phyloP scores from a whole-genome alignment of 1,140 invertebrate genomes.

The Ctenoplectra terminalis region DNA sequence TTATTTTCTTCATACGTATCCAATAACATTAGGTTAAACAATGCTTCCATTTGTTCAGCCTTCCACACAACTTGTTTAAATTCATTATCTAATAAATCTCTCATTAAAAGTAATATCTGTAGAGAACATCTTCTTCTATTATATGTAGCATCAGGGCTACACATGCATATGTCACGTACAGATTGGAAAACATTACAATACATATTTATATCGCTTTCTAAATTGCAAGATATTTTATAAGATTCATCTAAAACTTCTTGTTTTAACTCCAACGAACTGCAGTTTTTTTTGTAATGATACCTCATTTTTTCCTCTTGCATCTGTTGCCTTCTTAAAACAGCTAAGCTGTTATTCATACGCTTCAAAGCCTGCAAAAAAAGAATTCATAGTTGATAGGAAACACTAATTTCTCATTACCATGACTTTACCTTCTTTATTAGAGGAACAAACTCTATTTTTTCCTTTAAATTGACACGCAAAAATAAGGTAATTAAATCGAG shows the following conservation, averaged over 20 bases:
- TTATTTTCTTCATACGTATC: slow-evolving; percentile 93
- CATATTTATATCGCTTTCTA: slow-evolving; percentile 55
- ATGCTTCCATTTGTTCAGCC: slow-evolving; percentile 75
- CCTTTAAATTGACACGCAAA: slow-evolving; percentile 88
- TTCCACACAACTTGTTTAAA: slow-evolving; percentile 70
- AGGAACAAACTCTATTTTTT: slow-evolving; percentile 86
- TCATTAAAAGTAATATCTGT: slow-evolving; percentile 79
- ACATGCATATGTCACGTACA: slow-evolving; percentile 83
- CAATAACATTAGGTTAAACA: slow-evolving; percentile 85
- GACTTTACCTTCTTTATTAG: slow-evolving; percentile 85
- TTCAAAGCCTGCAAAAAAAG: slow-evolving; percentile 71
- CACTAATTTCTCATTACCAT: neutral
- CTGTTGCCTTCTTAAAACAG: slow-evolving; percentile 65
- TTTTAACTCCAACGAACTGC: neutral
- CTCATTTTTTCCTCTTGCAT: slow-evolving; percentile 65
- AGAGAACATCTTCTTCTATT: slow-evolving; percentile 86
- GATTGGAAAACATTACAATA: slow-evolving; percentile 81
- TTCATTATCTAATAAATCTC: slow-evolving; percentile 67
- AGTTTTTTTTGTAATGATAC: slow-evolving; percentile 5
- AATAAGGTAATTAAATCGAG: slow-evolving; percentile 87
- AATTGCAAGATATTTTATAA: slow-evolving; percentile 13
- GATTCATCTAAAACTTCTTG: slow-evolving; percentile 18
- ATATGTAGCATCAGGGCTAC: slow-evolving; percentile 88
- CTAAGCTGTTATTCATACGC: slow-evolving; percentile 75
- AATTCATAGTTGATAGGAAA: neutral